phyloP scores from a whole-genome alignment of 2,888 invertebrate species.

The Odontothrips loti region DNA sequence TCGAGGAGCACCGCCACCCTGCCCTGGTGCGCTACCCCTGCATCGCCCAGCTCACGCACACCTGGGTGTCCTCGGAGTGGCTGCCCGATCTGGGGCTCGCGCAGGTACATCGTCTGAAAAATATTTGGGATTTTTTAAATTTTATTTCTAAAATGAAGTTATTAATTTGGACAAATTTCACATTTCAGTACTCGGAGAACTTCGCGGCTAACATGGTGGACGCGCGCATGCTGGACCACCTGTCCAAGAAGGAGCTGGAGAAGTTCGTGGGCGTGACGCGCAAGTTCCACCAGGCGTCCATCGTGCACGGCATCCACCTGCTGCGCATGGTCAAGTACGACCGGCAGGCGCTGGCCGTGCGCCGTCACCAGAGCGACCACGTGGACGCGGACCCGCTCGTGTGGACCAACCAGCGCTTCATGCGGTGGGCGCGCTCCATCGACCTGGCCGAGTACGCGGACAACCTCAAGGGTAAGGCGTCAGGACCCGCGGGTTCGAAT shows the following conservation, averaged over 20 bases:
- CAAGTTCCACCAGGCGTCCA: constrained; percentile 91
- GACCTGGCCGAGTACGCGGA: constrained; percentile 91
- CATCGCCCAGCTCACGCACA: constrained; percentile 81
- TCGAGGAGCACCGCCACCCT: constrained; percentile 87
- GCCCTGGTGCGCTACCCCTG: constrained; percentile 81
- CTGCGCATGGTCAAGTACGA: constrained; percentile 89
- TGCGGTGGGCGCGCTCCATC: constrained; percentile 89
- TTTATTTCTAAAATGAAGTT: no score
- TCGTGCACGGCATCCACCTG: constrained; percentile 89
- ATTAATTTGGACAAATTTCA: no score
- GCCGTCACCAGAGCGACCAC: constrained; percentile 82
- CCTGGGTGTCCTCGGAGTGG: constrained; percentile 93
- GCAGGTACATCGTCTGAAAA: constrained; percentile 51
- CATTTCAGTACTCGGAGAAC: constrained; percentile 77
- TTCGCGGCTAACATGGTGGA: constrained; percentile 88
- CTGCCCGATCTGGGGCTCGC: constrained; percentile 85
- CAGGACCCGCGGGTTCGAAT: not conserved
- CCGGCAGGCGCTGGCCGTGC: constrained; percentile 80
- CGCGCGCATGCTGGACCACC: constrained; percentile 85
- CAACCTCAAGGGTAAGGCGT: constrained; percentile 72
- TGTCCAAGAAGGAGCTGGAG: constrained; percentile 91
- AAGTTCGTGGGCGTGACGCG: constrained; percentile 87
- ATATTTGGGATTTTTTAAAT: not conserved
- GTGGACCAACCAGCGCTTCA: constrained; percentile 93
- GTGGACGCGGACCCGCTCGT: constrained; percentile 87